phyloP scores from a whole-genome alignment of 2,113 vertebrate genomes.

The Pampusana beccarii region DNA sequence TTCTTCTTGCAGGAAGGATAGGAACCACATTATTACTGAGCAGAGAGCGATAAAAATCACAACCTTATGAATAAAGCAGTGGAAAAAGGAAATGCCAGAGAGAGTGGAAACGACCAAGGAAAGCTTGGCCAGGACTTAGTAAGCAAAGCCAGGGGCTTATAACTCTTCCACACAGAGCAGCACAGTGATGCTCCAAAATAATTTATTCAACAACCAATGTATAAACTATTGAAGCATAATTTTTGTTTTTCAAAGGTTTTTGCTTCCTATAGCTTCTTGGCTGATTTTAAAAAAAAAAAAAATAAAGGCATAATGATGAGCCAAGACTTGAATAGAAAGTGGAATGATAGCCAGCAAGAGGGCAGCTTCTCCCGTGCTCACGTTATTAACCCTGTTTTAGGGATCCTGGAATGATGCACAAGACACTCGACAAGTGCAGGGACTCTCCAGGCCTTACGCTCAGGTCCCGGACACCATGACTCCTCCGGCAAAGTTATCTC shows the following conservation, averaged over 20 bases:
- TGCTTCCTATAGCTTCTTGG: conserved; percentile 2
- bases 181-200: not conserved
- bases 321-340: not conserved
- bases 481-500: not conserved
- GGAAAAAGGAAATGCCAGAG: conserved; percentile 33
- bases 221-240: conserved; percentile 20
- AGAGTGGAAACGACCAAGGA: conserved; percentile 5
- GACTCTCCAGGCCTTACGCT: not conserved
- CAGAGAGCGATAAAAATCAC: conserved; percentile 63
- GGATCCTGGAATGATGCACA: not conserved
- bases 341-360: not conserved
- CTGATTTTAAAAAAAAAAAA: not conserved
- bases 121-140: conserved; percentile 28
- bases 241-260: not conserved
- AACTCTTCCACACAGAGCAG: conserved; percentile 10
- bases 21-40: conserved; percentile 58
- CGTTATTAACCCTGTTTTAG: not conserved
- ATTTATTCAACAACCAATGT: not conserved
- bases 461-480: rapidly evolving
- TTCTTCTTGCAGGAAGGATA: conserved; percentile 64
- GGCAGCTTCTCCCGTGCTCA: not conserved
- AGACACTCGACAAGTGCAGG: not conserved
- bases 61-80: conserved; percentile 67
- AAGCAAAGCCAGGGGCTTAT: conserved; percentile 43
- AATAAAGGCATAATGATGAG: not conserved